Base-by-base conservation (phyloP, 2,113 vertebrate species). In the Pagrus major region DNA sequence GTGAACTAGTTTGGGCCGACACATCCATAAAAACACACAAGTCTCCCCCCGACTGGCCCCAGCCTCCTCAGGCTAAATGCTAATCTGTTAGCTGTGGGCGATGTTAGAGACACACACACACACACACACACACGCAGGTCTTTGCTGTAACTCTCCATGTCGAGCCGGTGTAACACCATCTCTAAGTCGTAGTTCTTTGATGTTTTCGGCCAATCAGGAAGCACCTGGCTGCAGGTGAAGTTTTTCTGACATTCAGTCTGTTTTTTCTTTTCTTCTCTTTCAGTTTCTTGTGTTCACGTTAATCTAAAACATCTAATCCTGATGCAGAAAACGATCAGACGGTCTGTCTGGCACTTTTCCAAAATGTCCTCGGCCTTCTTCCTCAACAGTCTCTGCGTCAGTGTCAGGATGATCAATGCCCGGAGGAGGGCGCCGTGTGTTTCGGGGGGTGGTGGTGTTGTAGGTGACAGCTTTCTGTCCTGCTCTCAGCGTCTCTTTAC, bases 1-100 rank as follows among this genome's bases (percentile, higher is more conserved):
- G 61, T 77, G 76, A 75, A 67, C 51, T 61, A 49, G 68, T 59
- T 47, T 63, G 61, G 70, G 56, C 56, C 3, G 4, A 71, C 68
- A 42, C 20, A 41, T n/a, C 1, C 60, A 18, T 14, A 61, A 1
- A 41, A n/a, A 41, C 6, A 39, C 71, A 11, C n/a, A 39, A 51
- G 4, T 8, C 37, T 11, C 2, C 25, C 4, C 25, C 7, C 59
- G 12, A 5, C 29, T 33, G 59, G n/a, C 41, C 74, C 14, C 9
- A 31, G 63, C 39, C 7, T 33, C 68, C 60, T 55, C 52, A 0
- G 59, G 31, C 60, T 60, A 42, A 60, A 41, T 69, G 33, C 3
- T 61, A 7, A 72, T 72, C 16, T 47, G 4, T 29, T 23, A 46
- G 60, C 68, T 10, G 11, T 41, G 33, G 55, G 31, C 29, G 20